These are phyloP conservation scores for Clarias gariepinus DNA, from an alignment of 2,113 vertebrate genomes.

Conservation along the genomic window DNA sequence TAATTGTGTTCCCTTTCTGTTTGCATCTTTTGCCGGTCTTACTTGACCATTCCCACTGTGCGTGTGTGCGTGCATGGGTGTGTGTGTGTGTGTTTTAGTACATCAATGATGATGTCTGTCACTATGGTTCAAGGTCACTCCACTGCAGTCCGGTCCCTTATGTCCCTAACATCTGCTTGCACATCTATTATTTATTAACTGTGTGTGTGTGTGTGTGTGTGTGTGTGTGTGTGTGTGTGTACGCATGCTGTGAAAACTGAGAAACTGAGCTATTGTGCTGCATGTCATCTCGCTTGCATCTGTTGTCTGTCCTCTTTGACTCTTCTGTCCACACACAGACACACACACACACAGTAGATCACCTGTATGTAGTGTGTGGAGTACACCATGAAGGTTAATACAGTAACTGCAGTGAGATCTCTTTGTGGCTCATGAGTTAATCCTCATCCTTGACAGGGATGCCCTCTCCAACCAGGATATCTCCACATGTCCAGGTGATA, in stretches of 20 bases:
- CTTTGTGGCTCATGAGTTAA: background rate
- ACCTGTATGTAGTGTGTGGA: background rate
- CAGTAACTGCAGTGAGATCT: conserved; percentile 1
- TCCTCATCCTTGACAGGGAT: conserved; percentile 1
- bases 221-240: conserved; percentile 1
- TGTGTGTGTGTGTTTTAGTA: conserved; percentile 30
- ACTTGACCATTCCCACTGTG: background rate
- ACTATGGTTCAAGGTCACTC: conserved; percentile 33
- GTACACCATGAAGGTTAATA: conserved; percentile 11
- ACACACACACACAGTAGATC: background rate
- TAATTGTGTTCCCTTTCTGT: background rate
- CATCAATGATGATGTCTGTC: conserved; percentile 29
- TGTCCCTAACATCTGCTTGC: conserved; percentile 28
- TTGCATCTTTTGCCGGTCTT: background rate
- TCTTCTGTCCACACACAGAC: background rate
- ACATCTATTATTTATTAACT: conserved; percentile 49
- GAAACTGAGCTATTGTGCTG: background rate
- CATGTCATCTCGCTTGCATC: background rate
- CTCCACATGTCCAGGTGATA: background rate
- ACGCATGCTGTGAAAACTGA: background rate
- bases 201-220: background rate
- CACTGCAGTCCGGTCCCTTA: conserved; percentile 1
- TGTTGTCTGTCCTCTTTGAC: conserved; percentile 6
- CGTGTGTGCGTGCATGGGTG: background rate
- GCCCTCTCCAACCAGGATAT: background rate